A percentile compares a stretch with the other conserved stretches of the same genome.
Conservation (phyloP, 2,888 invertebrate genomes). For the Zonitis immaculata region DNA sequence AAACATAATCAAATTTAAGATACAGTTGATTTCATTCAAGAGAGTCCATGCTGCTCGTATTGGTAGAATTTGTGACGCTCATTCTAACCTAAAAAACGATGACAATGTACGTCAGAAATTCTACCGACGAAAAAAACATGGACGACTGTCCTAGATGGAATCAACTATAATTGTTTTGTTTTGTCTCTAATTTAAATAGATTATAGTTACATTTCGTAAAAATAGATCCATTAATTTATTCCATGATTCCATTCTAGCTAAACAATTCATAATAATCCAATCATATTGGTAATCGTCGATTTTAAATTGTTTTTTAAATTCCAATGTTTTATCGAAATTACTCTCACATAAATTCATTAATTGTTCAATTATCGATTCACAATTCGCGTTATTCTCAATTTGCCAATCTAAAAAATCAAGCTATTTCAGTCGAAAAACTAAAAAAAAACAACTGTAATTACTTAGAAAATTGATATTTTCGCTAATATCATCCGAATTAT, state of each 20-base stretch:
- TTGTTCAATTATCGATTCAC: slow-evolving; percentile 35
- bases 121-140: too few species aligned
- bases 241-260: slow-evolving; percentile 38
- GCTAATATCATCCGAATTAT: slow-evolving; percentile 29
- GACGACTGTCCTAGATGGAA: too few species aligned
- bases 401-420: slow-evolving; percentile 35
- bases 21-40: too few species aligned
- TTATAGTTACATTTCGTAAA: slow-evolving; percentile 35
- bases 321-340: slow-evolving; percentile 29
- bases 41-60: too few species aligned
- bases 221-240: slow-evolving; percentile 34
- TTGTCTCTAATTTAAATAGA: too few species aligned
- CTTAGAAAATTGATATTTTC: slow-evolving; percentile 36
- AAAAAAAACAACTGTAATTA: slow-evolving; percentile 19
- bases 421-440: too few species aligned
- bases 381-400: slow-evolving; percentile 31
- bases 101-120: too few species aligned
- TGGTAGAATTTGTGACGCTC: too few species aligned
- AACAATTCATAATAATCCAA: slow-evolving; percentile 41
- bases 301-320: slow-evolving; percentile 39
- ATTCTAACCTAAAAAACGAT: too few species aligned
- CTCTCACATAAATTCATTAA: slow-evolving; percentile 35
- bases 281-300: slow-evolving; percentile 42
- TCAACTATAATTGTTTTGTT: too few species aligned
- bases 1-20: too few species aligned